Percentiles rank a stretch among this genome's conserved stretches.
These are phyloP conservation scores for Cololabis saira DNA, from an alignment of 2,113 vertebrate species.

Conservation along the genomic window DNA sequence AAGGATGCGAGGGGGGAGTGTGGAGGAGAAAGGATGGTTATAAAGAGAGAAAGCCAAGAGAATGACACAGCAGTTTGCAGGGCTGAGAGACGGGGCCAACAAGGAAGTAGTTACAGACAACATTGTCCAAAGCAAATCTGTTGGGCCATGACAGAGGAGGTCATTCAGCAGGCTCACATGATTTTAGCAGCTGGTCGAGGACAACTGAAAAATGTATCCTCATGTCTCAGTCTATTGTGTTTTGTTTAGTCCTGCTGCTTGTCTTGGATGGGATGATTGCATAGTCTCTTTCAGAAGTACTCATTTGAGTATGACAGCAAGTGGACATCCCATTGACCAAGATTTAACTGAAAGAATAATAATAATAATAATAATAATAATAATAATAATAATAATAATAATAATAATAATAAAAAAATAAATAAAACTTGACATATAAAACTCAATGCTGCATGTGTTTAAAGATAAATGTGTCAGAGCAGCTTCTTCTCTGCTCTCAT, in stretches of 20 bases:
- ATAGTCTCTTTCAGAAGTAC: not conserved
- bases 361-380: not conserved
- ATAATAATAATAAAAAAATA: too few relatives aligned
- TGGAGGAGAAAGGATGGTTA: conserved; percentile 37
- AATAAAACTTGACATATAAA: too few relatives aligned
- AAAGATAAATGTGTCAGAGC: too few relatives aligned
- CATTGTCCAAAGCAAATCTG: conserved; percentile 49
- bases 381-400: too few relatives aligned
- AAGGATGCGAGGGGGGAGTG: conserved; percentile 21
- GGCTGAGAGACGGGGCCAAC: conserved; percentile 50
- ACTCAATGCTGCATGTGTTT: too few relatives aligned
- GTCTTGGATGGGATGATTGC: not conserved
- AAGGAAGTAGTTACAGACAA: conserved; percentile 5
- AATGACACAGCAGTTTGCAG: conserved; percentile 77
- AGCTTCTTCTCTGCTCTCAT: not conserved
- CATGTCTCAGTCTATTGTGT: not conserved
- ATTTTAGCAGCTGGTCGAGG: conserved; percentile 20
- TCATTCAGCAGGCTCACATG: conserved; percentile 30
- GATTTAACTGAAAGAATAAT: not conserved
- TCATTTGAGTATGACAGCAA: not conserved
- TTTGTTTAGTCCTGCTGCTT: not conserved
- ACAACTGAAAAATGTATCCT: not conserved
- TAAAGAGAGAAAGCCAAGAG: conserved; percentile 44
- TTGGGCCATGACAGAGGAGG: conserved; percentile 50
- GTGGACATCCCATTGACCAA: not conserved